phyloP scores from a whole-genome alignment of 2,888 invertebrate species.

The Dexiosoma caninum region DNA sequence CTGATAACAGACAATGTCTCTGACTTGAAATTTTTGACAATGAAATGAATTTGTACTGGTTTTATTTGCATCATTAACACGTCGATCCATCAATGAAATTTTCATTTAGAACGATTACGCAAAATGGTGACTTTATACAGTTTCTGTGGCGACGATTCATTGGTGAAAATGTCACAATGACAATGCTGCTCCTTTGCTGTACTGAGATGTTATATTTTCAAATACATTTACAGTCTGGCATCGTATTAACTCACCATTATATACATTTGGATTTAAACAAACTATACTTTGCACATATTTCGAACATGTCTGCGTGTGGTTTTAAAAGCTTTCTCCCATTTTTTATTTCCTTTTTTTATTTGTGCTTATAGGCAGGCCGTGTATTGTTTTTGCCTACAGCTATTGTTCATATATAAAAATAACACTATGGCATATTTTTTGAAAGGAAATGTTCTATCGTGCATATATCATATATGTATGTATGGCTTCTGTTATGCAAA shows the following conservation, averaged over 20 bases:
- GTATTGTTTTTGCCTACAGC: constrained; percentile 12
- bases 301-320: constrained; percentile 3
- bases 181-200: too few relatives aligned
- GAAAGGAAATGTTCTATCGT: background rate
- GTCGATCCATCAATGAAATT: too few relatives aligned
- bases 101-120: too few relatives aligned
- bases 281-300: background rate
- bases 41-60: too few relatives aligned
- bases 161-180: too few relatives aligned
- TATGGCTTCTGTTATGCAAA: background rate
- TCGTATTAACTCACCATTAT: background rate
- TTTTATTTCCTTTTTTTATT: background rate
- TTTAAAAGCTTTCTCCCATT: constrained; percentile 22
- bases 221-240: background rate
- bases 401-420: background rate
- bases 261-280: background rate
- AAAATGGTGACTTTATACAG: too few relatives aligned
- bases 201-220: too few relatives aligned
- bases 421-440: background rate
- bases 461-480: too few relatives aligned
- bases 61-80: too few relatives aligned
- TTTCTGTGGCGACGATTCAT: too few relatives aligned
- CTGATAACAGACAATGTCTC: too few relatives aligned
- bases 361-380: background rate
- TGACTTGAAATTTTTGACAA: too few relatives aligned